phyloP scores from a whole-genome alignment of 2,888 invertebrate species.

The Watsonalla binaria region DNA sequence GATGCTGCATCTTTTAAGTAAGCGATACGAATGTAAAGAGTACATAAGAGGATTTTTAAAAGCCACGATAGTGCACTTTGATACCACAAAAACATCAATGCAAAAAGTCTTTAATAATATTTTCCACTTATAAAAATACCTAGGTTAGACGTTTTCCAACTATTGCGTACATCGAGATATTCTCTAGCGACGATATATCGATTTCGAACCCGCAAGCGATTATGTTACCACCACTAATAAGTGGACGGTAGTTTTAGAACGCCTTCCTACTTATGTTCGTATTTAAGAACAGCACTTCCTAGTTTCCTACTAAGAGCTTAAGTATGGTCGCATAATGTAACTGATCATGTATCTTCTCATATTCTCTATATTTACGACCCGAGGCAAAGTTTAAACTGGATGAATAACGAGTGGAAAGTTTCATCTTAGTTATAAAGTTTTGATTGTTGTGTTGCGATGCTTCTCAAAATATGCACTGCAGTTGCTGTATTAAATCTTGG shows the following conservation, averaged over 20 bases:
- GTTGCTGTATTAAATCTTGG: not conserved
- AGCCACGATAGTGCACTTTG: too few relatives aligned
- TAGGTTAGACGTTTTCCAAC: not conserved
- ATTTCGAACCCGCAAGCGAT: constrained; percentile 45
- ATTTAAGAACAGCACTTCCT: not conserved
- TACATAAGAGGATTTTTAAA: too few relatives aligned
- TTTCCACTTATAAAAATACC: too few relatives aligned
- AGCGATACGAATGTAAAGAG: too few relatives aligned
- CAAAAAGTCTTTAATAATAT: too few relatives aligned
- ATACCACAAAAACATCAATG: too few relatives aligned
- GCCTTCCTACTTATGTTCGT: constrained; percentile 29
- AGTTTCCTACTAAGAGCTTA: too few relatives aligned
- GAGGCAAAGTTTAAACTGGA: constrained; percentile 38
- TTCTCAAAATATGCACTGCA: constrained; percentile 19
- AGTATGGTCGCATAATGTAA: not conserved
- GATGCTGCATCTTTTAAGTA: not conserved
- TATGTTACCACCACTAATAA: constrained; percentile 50
- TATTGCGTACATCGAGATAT: not conserved
- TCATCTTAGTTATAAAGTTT: constrained; percentile 26
- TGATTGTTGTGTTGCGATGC: constrained; percentile 21
- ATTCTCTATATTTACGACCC: constrained; percentile 19
- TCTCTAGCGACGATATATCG: constrained; percentile 24
- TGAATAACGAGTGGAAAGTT: constrained; percentile 29
- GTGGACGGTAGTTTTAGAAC: constrained; percentile 53
- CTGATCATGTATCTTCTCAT: constrained; percentile 3